Percentiles rank a stretch among this genome's conserved stretches.
These are phyloP conservation scores for Fopius arisanus DNA, from an alignment of 1,140 invertebrate genomes.

Conservation along the genomic window DNA sequence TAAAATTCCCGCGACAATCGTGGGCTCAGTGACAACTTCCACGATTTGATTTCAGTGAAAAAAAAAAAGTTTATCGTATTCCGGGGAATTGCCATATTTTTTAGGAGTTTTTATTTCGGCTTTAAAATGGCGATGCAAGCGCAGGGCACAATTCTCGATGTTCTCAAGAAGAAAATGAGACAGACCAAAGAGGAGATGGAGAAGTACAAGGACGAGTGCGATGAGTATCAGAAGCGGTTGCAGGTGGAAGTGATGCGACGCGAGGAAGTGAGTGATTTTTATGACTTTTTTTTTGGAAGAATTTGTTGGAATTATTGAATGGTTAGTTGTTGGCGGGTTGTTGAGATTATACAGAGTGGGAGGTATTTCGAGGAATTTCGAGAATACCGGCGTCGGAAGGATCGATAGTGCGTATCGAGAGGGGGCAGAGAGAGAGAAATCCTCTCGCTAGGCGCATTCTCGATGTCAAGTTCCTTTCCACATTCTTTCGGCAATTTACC, in stretches of 20 bases:
- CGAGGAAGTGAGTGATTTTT: conserved; percentile 85
- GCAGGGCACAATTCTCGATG: conserved; percentile 89
- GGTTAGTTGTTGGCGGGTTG: neutral
- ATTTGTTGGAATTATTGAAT: neutral
- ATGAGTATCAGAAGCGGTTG: conserved; percentile 89
- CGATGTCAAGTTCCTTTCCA: neutral
- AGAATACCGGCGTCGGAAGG: conserved; percentile 27
- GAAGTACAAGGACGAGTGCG: conserved; percentile 94
- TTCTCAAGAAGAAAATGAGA: conserved; percentile 99
- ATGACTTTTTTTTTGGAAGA: neutral
- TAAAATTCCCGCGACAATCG: too few relatives aligned
- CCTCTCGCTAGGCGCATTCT: conserved; percentile 24
- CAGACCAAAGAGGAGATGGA: conserved; percentile 98
- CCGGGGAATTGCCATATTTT: neutral
- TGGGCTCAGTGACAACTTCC: too few relatives aligned
- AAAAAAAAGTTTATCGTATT: too few relatives aligned
- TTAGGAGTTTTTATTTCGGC: neutral
- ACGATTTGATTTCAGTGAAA: neutral
- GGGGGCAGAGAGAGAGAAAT: conserved; percentile 17
- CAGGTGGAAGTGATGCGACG: conserved; percentile 90
- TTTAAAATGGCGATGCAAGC: conserved; percentile 83
- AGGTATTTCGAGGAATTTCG: neutral
- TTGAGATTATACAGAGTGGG: neutral
- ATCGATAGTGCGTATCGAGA: conserved; percentile 51
- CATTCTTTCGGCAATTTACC: neutral